These are phyloP conservation scores for Teleiodes luculella DNA, from an alignment of 2,888 invertebrate species.

Conservation along the genomic window DNA sequence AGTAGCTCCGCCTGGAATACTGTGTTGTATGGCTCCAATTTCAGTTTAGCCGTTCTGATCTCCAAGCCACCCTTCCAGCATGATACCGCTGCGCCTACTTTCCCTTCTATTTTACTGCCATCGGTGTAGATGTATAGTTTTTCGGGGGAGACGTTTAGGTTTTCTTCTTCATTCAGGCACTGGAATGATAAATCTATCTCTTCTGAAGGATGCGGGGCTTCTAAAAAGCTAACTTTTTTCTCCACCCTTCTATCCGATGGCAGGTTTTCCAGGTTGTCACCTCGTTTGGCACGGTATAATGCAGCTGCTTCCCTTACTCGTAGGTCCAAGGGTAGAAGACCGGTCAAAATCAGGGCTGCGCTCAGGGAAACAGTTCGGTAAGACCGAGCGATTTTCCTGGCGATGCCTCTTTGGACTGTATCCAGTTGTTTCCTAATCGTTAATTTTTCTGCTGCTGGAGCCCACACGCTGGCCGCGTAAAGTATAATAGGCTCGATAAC, in stretches of 20 bases:
- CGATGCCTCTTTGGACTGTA: background rate
- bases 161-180: no score
- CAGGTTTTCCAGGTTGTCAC: no score
- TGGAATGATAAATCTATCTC: background rate
- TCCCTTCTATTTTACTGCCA: background rate
- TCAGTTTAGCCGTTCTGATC: background rate
- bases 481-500: slow-evolving; percentile 3
- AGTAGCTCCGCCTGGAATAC: background rate
- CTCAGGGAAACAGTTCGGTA: background rate
- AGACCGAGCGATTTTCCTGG: background rate
- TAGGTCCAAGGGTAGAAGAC: background rate
- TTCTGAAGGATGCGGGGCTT: background rate
- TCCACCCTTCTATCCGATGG: background rate
- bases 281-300: background rate
- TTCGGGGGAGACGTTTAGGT: slow-evolving; percentile 1
- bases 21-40: background rate
- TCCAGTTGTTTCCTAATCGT: background rate
- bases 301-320: background rate
- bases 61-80: background rate
- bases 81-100: background rate
- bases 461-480: background rate
- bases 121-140: slow-evolving; percentile 3
- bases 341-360: background rate
- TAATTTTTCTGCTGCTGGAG: background rate
- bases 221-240: no score